Evolutionary conservation across 1,140 invertebrate genomes (phyloP).

Genomic region (Battus philenor): DNA sequence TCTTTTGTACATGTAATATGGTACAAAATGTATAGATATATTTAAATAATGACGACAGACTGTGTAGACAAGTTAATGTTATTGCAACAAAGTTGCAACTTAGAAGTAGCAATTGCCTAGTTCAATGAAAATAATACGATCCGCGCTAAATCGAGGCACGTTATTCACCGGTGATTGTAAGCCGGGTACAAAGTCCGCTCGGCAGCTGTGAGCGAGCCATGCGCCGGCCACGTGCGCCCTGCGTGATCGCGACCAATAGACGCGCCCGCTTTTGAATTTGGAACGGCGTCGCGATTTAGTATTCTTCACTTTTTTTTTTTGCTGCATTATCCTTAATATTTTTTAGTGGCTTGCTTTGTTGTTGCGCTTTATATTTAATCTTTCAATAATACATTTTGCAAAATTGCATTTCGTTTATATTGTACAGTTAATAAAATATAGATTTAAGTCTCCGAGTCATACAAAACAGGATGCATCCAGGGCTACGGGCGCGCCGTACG

Average conservation of each 20-base stretch:
- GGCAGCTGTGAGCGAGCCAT: slow-evolving; percentile 50
- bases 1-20: too few relatives aligned
- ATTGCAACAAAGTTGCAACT: slow-evolving; percentile 3
- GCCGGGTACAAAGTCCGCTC: slow-evolving; percentile 57
- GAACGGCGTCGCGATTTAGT: slow-evolving; percentile 20
- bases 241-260: slow-evolving; percentile 41
- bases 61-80: too few relatives aligned
- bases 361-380: too few relatives aligned
- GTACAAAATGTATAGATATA: too few relatives aligned
- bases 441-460: too few relatives aligned
- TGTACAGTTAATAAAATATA: too few relatives aligned
- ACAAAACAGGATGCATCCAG: too few relatives aligned
- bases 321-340: background rate
- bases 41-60: too few relatives aligned
- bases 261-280: slow-evolving; percentile 26
- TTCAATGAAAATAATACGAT: slow-evolving; percentile 17
- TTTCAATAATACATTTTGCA: too few relatives aligned
- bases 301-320: slow-evolving; percentile 3
- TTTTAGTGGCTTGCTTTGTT: too few relatives aligned
- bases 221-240: slow-evolving; percentile 44
- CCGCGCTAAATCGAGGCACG: slow-evolving; percentile 27
- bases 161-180: slow-evolving; percentile 57
- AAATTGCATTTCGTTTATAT: too few relatives aligned
- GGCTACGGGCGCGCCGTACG: too few relatives aligned
- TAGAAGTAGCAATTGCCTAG: slow-evolving; percentile 3